Conservation (phyloP, 2,797 vertebrate species). For the Triplophysa yarkandensis region DNA sequence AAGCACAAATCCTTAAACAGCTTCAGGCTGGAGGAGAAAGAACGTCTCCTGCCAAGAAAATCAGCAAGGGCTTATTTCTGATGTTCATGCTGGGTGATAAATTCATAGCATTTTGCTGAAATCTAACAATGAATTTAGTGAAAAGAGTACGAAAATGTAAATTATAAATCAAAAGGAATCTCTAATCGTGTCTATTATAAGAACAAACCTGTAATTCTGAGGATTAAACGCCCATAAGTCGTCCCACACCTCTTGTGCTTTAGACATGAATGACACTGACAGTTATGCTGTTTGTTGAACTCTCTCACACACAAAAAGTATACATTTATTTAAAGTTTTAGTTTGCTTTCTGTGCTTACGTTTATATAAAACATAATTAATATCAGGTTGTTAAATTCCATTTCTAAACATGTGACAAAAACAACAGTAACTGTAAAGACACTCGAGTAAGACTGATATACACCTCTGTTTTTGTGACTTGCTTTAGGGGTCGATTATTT, state of each 20-base stretch:
- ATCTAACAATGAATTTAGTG: neutral
- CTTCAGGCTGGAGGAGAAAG: conserved; percentile 6
- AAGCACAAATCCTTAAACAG: conserved; percentile 35
- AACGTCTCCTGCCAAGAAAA: conserved; percentile 18
- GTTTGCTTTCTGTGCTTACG: no score
- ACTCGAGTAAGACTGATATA: no score
- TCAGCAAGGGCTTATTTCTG: conserved; percentile 17
- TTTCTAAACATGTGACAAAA: no score
- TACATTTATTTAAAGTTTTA: no score
- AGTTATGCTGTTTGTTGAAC: no score
- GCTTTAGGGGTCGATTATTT: neutral
- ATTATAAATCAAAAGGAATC: neutral
- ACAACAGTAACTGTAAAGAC: no score
- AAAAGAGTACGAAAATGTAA: neutral
- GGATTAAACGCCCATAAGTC: neutral
- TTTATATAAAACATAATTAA: no score
- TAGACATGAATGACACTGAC: no score
- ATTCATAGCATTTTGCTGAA: conserved; percentile 15
- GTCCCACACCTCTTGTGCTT: no score
- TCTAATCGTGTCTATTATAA: neutral
- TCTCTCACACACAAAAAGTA: no score
- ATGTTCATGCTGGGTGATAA: conserved; percentile 25
- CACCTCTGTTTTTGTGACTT: conserved; percentile 1
- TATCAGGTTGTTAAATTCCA: no score
- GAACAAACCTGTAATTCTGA: neutral